Base-by-base conservation (phyloP, 2,113 vertebrate species). In the Thamnaconus septentrionalis region DNA sequence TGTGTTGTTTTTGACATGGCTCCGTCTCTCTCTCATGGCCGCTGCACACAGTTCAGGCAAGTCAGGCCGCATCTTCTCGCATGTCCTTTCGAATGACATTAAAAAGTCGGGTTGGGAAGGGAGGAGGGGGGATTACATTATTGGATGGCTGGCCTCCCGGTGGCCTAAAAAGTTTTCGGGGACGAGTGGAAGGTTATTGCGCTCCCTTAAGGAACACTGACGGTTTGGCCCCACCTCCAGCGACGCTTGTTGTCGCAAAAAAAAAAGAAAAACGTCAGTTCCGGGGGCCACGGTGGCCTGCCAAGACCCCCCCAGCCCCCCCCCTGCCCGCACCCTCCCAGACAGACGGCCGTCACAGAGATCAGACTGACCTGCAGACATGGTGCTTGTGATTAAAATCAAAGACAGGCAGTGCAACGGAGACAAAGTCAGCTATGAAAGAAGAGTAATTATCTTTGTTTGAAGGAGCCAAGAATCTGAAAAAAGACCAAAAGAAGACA, bases 241-340 rank as follows among this genome's bases (percentile, higher is more conserved):
- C 45, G 59, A 71, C 41, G 39, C 59, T 78, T 74, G 69, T 74
- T 80, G 70, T 31, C 18, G 18, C 18, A 31, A 31, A 31, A 31
- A 31, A 31, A 31, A 31, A 1, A 81, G 64, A 75, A 67, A 80
- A 53, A 61, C 70, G 66, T 56, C 67, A 55, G 58, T 58, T 66
- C 40, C 44, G 62, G 60, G 56, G 61, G 75, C 44, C 2, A 31
- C 18, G 18, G 12, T 69, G 60, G 67, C 62, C 47, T 44, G 45
- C 67, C 70, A 71, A 41, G 50, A 66, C 69, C 42, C 12, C 18
- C 18, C 18, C 18, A 1, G 1, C 18, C 18, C 18, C 1, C 18
- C 18, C 18, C 18, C 18, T 31, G 18, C 18, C 18, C 18, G 18
- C 9, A 50, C 48, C 48, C n/a, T 50, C 7, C 54, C 9, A 63